These are phyloP conservation scores for Heteropelma amictum DNA, from an alignment of 2,888 invertebrate species.

Conservation along the genomic window DNA sequence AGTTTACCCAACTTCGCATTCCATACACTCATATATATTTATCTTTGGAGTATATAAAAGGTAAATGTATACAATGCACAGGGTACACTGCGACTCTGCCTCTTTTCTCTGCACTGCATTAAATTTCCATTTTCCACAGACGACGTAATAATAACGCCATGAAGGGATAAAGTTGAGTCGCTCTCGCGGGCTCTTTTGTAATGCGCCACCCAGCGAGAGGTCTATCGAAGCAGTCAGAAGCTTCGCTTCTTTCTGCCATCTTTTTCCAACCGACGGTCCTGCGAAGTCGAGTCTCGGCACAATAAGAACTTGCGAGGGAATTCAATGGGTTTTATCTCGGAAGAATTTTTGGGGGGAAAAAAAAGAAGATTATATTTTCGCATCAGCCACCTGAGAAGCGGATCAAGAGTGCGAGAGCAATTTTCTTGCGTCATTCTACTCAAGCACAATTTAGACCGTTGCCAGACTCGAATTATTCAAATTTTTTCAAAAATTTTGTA, in stretches of 20 bases:
- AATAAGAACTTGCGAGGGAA: slow-evolving; percentile 45
- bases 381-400: too few species aligned
- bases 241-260: slow-evolving; percentile 30
- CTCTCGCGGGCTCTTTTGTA: slow-evolving; percentile 27
- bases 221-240: slow-evolving; percentile 25
- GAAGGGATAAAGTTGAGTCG: slow-evolving; percentile 46
- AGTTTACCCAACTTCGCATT: too few species aligned
- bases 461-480: too few species aligned
- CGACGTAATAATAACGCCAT: slow-evolving; percentile 60
- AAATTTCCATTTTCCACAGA: slow-evolving; percentile 70
- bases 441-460: too few species aligned
- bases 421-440: too few species aligned
- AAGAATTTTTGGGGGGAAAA: slow-evolving; percentile 54
- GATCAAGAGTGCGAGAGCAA: too few species aligned
- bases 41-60: slow-evolving; percentile 5
- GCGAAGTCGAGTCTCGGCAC: slow-evolving; percentile 42
- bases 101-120: slow-evolving; percentile 60
- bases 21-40: neutral
- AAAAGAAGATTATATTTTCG: too few species aligned
- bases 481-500: too few species aligned
- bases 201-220: slow-evolving; percentile 10
- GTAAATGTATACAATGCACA: neutral
- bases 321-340: slow-evolving; percentile 58
- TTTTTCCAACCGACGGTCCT: slow-evolving; percentile 19
- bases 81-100: slow-evolving; percentile 26